phyloP scores from a whole-genome alignment of 2,888 invertebrate genomes.

The Chymomyza caudatula region DNA sequence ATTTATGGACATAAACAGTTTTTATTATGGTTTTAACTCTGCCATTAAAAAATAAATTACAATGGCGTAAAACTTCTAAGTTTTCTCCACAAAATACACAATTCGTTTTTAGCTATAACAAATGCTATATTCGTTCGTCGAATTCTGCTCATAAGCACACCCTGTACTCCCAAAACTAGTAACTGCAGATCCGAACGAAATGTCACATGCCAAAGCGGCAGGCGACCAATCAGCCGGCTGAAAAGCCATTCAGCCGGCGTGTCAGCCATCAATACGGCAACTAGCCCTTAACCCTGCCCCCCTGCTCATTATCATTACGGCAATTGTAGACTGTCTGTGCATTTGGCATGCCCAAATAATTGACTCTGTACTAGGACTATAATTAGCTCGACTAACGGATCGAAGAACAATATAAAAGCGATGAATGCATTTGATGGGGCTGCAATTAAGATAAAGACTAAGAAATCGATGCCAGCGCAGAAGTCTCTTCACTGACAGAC shows the following conservation, averaged over 20 bases:
- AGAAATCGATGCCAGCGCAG: constrained; percentile 48
- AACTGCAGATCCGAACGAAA: constrained; percentile 36
- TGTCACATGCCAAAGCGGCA: constrained; percentile 35
- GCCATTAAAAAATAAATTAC: no score
- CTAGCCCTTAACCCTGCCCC: background rate
- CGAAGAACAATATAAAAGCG: constrained; percentile 40
- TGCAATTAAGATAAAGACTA: constrained; percentile 31
- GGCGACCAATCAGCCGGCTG: background rate
- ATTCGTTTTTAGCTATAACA: no score
- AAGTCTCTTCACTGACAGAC: constrained; percentile 2
- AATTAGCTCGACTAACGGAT: constrained; percentile 39
- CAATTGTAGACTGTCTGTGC: background rate
- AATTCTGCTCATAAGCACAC: no score
- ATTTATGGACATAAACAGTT: no score
- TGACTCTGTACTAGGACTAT: constrained; percentile 28
- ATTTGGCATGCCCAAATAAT: constrained; percentile 8
- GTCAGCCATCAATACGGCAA: background rate
- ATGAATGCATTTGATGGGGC: constrained; percentile 23
- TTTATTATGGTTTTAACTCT: no score
- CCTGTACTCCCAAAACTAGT: no score
- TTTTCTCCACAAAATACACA: no score
- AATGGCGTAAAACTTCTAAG: no score
- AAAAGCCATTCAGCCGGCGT: background rate
- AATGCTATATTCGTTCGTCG: no score
- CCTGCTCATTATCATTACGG: background rate